These are phyloP conservation scores for Pluvianellus socialis DNA, from an alignment of 2,113 vertebrate species.

Conservation along the genomic window DNA sequence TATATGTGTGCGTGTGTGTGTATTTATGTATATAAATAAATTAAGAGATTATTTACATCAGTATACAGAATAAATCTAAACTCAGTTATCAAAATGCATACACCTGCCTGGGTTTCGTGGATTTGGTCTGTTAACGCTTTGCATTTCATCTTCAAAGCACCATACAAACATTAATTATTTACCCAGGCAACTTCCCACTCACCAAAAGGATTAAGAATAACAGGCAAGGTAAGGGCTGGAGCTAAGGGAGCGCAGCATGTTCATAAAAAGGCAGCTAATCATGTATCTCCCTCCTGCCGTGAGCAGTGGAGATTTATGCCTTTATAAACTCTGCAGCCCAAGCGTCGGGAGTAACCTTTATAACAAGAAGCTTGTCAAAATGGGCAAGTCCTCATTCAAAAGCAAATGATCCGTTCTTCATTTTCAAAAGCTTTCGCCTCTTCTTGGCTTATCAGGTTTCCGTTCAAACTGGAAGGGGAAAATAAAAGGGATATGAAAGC, in stretches of 20 bases:
- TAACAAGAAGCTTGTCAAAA: neutral
- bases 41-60: conserved; percentile 41
- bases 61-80: conserved; percentile 10
- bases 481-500: neutral
- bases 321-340: neutral
- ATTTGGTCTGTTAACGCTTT: neutral
- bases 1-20: fast-evolving
- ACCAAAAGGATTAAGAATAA: neutral
- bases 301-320: neutral
- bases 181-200: neutral
- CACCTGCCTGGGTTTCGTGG: neutral
- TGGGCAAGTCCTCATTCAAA: conserved; percentile 40
- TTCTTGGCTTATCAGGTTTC: conserved; percentile 73
- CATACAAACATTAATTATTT: neutral
- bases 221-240: neutral
- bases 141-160: conserved; percentile 11
- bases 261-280: neutral
- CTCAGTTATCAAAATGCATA: neutral
- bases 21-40: neutral
- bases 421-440: conserved; percentile 72
- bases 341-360: neutral
- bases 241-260: neutral
- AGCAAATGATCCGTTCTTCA: conserved; percentile 73
- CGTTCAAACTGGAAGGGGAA: conserved; percentile 66
- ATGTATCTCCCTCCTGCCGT: neutral